These are phyloP conservation scores for Xiphydria camelus DNA, from an alignment of 2,888 invertebrate species.

Conservation along the genomic window DNA sequence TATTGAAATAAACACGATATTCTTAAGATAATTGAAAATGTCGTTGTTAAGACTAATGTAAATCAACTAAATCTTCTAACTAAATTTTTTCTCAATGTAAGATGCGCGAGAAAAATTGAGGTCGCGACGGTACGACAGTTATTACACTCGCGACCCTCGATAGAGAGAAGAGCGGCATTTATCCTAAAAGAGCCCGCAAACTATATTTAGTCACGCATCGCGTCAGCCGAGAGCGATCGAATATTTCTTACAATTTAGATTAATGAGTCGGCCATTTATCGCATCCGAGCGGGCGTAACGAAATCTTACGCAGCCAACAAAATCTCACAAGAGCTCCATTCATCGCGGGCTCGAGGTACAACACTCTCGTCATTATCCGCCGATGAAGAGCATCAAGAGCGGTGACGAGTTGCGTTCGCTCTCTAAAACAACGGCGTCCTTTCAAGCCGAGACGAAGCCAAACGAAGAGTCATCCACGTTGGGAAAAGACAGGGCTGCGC, in stretches of 20 bases:
- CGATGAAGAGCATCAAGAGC: slow-evolving; percentile 45
- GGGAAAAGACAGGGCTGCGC: slow-evolving; percentile 37
- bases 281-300: slow-evolving; percentile 2
- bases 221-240: too few species aligned
- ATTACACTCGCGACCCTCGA: too few species aligned
- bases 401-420: slow-evolving; percentile 34
- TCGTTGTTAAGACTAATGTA: too few species aligned
- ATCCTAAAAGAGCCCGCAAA: too few species aligned
- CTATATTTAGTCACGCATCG: too few species aligned
- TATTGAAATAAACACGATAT: too few species aligned
- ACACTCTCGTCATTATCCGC: slow-evolving; percentile 47
- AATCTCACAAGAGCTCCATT: slow-evolving; percentile 17
- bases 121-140: too few species aligned
- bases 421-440: slow-evolving; percentile 44
- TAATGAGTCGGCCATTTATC: slow-evolving; percentile 4
- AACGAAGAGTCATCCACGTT: slow-evolving; percentile 25
- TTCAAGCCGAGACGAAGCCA: slow-evolving; percentile 31
- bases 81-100: too few species aligned
- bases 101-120: too few species aligned
- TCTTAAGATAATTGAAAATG: too few species aligned
- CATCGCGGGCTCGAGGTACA: slow-evolving; percentile 30
- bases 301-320: slow-evolving; percentile 4
- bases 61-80: too few species aligned
- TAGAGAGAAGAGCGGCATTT: too few species aligned
- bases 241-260: background rate